Conservation (phyloP, 2,888 invertebrate genomes). For the Pteria penguin region DNA sequence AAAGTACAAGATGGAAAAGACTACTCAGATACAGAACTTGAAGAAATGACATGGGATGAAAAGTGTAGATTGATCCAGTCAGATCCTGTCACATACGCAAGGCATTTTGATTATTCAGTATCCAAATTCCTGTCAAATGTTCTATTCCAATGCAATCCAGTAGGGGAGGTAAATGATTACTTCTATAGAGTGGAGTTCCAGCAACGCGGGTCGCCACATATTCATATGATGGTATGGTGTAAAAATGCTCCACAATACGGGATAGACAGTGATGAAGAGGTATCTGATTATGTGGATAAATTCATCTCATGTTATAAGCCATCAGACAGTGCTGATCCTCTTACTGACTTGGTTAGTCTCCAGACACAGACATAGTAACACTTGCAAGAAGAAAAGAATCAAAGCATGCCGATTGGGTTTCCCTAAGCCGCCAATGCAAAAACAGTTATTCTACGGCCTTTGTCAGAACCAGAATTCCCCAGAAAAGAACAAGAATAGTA, state of each 20-base stretch:
- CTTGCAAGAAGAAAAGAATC: slow-evolving; percentile 39
- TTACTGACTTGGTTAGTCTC: no score
- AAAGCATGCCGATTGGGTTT: slow-evolving; percentile 46
- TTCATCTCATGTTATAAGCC: slow-evolving; percentile 39
- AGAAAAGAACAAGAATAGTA: background rate
- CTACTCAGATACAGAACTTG: slow-evolving; percentile 36
- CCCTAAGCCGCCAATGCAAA: slow-evolving; percentile 44
- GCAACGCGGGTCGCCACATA: slow-evolving; percentile 47
- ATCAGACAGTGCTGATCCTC: no score
- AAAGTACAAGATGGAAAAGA: slow-evolving; percentile 25
- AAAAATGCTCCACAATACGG: slow-evolving; percentile 40
- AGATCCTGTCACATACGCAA: slow-evolving; percentile 50
- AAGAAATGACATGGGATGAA: slow-evolving; percentile 29
- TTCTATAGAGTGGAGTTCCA: slow-evolving; percentile 46
- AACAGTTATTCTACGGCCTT: slow-evolving; percentile 43
- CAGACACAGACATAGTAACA: slow-evolving; percentile 43
- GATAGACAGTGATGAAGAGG: slow-evolving; percentile 22
- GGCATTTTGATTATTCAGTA: slow-evolving; percentile 44
- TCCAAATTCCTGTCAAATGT: slow-evolving; percentile 31
- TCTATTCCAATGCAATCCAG: slow-evolving; percentile 19
- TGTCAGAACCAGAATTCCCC: no score
- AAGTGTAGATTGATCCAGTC: slow-evolving; percentile 40
- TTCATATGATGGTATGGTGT: slow-evolving; percentile 49
- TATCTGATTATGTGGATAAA: slow-evolving; percentile 38
- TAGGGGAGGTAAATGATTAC: slow-evolving; percentile 49